phyloP scores from a whole-genome alignment of 2,797 vertebrate species.

The Carapus acus region DNA sequence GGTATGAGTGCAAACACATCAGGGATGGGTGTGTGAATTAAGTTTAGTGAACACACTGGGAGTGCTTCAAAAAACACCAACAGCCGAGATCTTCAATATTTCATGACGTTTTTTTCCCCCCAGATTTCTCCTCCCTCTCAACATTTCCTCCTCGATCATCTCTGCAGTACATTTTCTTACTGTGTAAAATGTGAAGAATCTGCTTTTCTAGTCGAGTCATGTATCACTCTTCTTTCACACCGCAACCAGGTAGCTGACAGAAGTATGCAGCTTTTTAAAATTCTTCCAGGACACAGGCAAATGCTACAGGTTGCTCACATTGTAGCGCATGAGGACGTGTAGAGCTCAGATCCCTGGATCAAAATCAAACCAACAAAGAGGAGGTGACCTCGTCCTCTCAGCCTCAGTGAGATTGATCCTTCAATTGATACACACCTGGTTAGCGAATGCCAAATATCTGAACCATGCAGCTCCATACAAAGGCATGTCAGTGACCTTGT shows the following conservation, averaged over 20 bases:
- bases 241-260: slow-evolving; percentile 34
- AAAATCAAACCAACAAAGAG: too few species aligned
- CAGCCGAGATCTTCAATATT: not conserved
- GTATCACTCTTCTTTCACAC: slow-evolving; percentile 16
- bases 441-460: too few species aligned
- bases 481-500: too few species aligned
- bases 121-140: not conserved
- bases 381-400: too few species aligned
- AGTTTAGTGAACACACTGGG: slow-evolving; percentile 9
- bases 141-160: slow-evolving; percentile 2
- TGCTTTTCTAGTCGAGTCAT: slow-evolving; percentile 57
- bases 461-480: too few species aligned
- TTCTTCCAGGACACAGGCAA: too few species aligned
- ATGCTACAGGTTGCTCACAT: too few species aligned
- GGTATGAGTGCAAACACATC: slow-evolving; percentile 66
- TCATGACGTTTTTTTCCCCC: not conserved
- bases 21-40: slow-evolving; percentile 33
- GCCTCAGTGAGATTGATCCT: too few species aligned
- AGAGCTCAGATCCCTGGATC: too few species aligned
- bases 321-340: too few species aligned
- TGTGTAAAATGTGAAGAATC: slow-evolving; percentile 33
- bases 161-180: slow-evolving; percentile 14
- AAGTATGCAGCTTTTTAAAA: not conserved
- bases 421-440: too few species aligned
- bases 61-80: slow-evolving; percentile 9